Evolutionary conservation across 2,797 vertebrate genomes (phyloP).

Genomic region (Coilia nasus): DNA sequence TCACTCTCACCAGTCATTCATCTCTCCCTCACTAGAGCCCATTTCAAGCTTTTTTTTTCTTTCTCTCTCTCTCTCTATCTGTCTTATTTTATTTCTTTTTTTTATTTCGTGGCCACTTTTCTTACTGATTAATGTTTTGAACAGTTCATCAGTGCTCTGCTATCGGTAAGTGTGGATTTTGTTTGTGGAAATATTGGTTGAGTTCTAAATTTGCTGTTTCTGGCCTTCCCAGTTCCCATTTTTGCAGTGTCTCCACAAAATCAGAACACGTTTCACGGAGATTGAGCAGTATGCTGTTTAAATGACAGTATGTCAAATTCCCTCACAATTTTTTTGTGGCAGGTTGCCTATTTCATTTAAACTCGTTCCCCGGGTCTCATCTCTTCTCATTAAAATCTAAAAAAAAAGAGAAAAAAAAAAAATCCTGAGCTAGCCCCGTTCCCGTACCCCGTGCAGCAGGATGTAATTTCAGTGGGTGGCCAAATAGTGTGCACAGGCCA

Average conservation of each 20-base stretch:
- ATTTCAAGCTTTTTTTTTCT: conserved; percentile 1
- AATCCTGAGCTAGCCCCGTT: background rate
- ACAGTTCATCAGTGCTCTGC: background rate
- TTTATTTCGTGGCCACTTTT: background rate
- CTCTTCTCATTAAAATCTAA: background rate
- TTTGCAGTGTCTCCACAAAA: background rate
- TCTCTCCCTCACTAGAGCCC: conserved; percentile 24
- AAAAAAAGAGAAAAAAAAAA: background rate
- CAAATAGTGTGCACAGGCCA: conserved; percentile 1
- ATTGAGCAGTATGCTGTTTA: background rate
- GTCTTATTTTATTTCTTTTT: too few relatives aligned
- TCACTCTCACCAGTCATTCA: conserved; percentile 58
- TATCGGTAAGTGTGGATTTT: background rate
- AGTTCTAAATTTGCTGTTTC: background rate
- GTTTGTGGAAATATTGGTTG: background rate
- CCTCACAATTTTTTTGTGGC: background rate
- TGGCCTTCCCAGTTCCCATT: background rate
- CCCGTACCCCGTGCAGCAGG: background rate
- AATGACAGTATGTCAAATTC: background rate
- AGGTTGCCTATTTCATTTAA: background rate
- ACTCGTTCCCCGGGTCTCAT: background rate
- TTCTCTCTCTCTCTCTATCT: background rate
- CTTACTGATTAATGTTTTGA: background rate
- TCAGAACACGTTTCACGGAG: background rate
- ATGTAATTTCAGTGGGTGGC: background rate